Evolutionary conservation across 2,888 invertebrate genomes (phyloP).

Genomic region (Monochamus alternatus): DNA sequence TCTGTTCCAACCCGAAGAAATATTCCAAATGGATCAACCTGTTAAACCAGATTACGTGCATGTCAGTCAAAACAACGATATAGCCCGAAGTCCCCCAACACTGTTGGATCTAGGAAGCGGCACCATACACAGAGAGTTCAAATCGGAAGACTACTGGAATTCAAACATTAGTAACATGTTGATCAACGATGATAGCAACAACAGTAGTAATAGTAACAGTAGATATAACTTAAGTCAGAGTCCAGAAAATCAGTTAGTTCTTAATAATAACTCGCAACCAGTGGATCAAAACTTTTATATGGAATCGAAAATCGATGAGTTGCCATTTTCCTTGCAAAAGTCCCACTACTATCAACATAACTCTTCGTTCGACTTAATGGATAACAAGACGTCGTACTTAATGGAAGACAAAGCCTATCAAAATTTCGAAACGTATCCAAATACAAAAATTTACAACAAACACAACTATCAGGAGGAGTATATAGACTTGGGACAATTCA

Average conservation of each 20-base stretch:
- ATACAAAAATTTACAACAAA: slow-evolving; percentile 51
- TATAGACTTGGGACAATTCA: slow-evolving; percentile 64
- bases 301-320: slow-evolving; percentile 57
- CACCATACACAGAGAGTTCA: slow-evolving; percentile 77
- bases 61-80: slow-evolving; percentile 68
- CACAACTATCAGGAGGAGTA: slow-evolving; percentile 60
- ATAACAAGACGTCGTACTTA: slow-evolving; percentile 56
- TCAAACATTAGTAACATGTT: slow-evolving; percentile 72
- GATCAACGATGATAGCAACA: slow-evolving; percentile 72
- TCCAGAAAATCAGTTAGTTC: slow-evolving; percentile 72
- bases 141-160: slow-evolving; percentile 77
- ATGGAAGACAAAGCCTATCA: slow-evolving; percentile 58
- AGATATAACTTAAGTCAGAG: slow-evolving; percentile 71
- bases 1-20: slow-evolving; percentile 84
- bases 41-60: slow-evolving; percentile 77
- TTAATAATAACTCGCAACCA: slow-evolving; percentile 63
- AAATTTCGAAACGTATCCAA: slow-evolving; percentile 56
- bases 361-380: slow-evolving; percentile 51
- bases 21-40: slow-evolving; percentile 84
- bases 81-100: slow-evolving; percentile 79
- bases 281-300: slow-evolving; percentile 59
- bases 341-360: slow-evolving; percentile 49
- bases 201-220: slow-evolving; percentile 66
- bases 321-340: slow-evolving; percentile 55
- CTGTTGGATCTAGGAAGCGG: slow-evolving; percentile 83